These are phyloP conservation scores for Florisuga fusca DNA, from an alignment of 2,797 vertebrate species.

Conservation along the genomic window DNA sequence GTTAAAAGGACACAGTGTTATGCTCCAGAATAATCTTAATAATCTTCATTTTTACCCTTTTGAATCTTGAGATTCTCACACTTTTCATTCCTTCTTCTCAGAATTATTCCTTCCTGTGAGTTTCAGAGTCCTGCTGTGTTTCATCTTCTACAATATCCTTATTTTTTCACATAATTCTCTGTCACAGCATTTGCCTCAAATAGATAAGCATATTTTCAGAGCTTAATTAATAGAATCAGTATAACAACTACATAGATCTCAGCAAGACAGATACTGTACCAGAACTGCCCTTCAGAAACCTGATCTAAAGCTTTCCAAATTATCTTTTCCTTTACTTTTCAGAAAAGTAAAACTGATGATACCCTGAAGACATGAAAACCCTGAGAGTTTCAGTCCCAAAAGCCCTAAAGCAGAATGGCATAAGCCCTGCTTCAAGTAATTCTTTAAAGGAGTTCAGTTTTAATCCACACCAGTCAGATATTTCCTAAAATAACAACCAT, in stretches of 20 bases:
- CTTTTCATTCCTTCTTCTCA: not conserved
- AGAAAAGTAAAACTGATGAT: not conserved
- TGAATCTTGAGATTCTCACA: not conserved
- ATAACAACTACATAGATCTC: not conserved
- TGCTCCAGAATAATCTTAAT: not conserved
- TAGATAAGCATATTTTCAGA: not conserved
- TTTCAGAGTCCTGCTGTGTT: not conserved
- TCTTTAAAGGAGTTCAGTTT: not conserved
- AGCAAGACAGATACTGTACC: not conserved
- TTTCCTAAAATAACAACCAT: not conserved
- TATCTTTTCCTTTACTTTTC: not conserved
- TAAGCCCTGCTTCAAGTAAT: not conserved
- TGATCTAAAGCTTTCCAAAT: not conserved
- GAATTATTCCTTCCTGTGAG: not conserved
- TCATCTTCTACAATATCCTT: not conserved
- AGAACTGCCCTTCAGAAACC: not conserved
- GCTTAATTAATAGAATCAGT: not conserved
- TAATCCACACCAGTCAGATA: not conserved
- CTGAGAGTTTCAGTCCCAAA: not conserved
- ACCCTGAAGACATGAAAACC: not conserved
- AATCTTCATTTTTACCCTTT: not conserved
- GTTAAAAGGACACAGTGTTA: not conserved
- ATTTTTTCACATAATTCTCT: not conserved
- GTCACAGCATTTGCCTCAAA: not conserved
- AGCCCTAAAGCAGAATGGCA: not conserved